Percentiles rank a stretch among this genome's conserved stretches.
Evolutionary conservation across 2,113 vertebrate genomes (phyloP).

Genomic region (Ia io): DNA sequence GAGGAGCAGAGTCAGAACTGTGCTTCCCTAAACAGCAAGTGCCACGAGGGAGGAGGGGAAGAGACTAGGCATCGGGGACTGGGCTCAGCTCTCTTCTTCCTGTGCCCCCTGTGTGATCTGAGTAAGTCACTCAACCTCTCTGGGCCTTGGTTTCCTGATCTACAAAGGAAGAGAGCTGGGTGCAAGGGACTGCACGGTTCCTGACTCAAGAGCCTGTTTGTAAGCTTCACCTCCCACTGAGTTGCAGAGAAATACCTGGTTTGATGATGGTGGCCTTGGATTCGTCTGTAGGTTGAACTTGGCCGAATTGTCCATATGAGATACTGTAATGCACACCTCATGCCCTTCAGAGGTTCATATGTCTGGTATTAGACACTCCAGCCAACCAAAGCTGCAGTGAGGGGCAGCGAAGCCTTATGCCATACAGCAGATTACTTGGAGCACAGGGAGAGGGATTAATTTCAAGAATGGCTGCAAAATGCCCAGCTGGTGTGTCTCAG

Average conservation of each 20-base stretch:
- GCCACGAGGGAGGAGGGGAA: background rate
- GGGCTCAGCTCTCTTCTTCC: background rate
- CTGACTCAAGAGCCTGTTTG: background rate
- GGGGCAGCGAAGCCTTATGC: background rate
- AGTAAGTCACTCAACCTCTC: background rate
- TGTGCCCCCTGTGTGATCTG: background rate
- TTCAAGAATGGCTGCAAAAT: background rate
- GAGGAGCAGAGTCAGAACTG: background rate
- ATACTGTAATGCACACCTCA: rapidly evolving
- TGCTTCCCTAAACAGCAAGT: background rate
- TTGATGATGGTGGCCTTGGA: background rate
- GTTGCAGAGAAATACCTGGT: background rate
- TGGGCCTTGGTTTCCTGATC: background rate
- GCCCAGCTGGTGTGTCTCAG: too few relatives aligned
- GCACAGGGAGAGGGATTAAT: background rate
- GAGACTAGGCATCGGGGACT: rapidly evolving
- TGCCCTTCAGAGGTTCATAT: rapidly evolving
- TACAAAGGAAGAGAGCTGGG: background rate
- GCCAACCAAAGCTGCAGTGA: rapidly evolving
- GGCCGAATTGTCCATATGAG: rapidly evolving
- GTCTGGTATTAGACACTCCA: background rate
- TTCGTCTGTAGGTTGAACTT: background rate
- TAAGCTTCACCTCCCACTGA: background rate
- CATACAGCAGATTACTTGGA: background rate
- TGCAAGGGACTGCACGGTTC: rapidly evolving